Evolutionary conservation across 2,797 vertebrate species (phyloP), one percentile per base, ranked within the genome.

Genomic region (Ataeniobius toweri): DNA sequence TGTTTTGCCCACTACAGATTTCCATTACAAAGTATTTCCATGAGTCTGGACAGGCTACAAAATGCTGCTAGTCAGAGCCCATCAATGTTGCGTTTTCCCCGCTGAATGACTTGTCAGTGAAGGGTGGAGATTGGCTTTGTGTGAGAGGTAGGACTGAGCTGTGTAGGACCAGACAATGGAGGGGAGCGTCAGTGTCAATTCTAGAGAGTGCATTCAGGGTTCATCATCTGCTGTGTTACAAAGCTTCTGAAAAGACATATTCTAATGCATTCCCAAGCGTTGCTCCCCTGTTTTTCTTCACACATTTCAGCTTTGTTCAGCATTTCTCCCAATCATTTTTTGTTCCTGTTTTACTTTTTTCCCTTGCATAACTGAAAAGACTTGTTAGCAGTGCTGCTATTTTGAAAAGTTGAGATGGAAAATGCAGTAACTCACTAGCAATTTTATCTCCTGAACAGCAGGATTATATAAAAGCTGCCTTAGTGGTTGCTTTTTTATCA

Each of bases 1-100:
- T 88, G 89, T 92, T 93, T 91, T 88, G 85, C 89, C 90, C 77
- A 85, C 91, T 88, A 93, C 90, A 91, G 79, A 94, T 94, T 94
- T 94, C 94, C 94, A 94, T 94, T 93, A 94, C 93, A 94, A 94
- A 93, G 93, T 94, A 88, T 41, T 89, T 91, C 89, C 84, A 83
- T 91, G 91, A 92, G 90, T 89, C 88, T 88, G 90, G 91, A 93
- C 89, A 91, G 78, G 88, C 91, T 86, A 91, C 92, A 92, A 93
- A 94, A 92, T 80, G 90, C 90, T 89, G 79, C 88, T 91, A 89
- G 92, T 93, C 90, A 91, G 89, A 88, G 87, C 84, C 87, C 88
- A 90, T 94, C 92, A 91, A 85, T 84, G 91, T 74, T 72, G 87
- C 58, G 79, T 91, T 92, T 87, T 91, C 89, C 85, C 76, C 50